phyloP scores from a whole-genome alignment of 2,797 vertebrate species.

The Pseudomugil tenellus region DNA sequence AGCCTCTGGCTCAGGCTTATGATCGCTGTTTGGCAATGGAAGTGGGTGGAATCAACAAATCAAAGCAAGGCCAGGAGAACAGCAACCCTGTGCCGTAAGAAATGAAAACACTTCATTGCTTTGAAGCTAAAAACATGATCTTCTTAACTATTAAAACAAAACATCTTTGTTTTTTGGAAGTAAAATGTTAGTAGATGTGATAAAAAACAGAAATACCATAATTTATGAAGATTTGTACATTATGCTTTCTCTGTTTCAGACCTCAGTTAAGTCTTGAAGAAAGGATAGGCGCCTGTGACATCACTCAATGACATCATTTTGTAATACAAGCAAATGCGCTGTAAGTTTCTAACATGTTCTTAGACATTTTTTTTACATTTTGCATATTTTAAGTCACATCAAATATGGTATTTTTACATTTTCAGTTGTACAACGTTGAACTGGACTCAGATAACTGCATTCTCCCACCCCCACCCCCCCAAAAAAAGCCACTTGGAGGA shows the following conservation, averaged over 20 bases:
- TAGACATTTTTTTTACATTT: slow-evolving; percentile 54
- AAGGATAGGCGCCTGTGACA: slow-evolving; percentile 50
- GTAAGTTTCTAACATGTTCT: slow-evolving; percentile 71
- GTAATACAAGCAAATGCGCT: slow-evolving; percentile 76
- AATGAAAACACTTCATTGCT: background rate
- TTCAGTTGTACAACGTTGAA: slow-evolving; percentile 50
- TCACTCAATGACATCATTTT: slow-evolving; percentile 73
- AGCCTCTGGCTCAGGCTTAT: slow-evolving; percentile 25
- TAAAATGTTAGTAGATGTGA: background rate
- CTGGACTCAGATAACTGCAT: slow-evolving; percentile 31
- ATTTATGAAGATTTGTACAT: background rate
- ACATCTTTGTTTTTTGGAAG: background rate
- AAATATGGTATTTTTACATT: slow-evolving; percentile 79
- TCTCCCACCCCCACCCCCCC: background rate
- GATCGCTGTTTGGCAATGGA: slow-evolving; percentile 44
- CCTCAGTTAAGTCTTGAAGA: slow-evolving; percentile 59
- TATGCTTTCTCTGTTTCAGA: slow-evolving; percentile 53
- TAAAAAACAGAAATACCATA: too few species aligned
- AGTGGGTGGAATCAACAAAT: slow-evolving; percentile 61
- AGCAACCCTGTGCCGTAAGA: slow-evolving; percentile 60
- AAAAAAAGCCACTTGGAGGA: slow-evolving; percentile 25
- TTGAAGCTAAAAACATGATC: background rate
- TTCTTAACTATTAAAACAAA: background rate
- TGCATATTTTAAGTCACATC: slow-evolving; percentile 70
- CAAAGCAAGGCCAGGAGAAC: slow-evolving; percentile 62